Evolutionary conservation across 2,888 invertebrate species (phyloP).

Genomic region (Aporophyla nigra): DNA sequence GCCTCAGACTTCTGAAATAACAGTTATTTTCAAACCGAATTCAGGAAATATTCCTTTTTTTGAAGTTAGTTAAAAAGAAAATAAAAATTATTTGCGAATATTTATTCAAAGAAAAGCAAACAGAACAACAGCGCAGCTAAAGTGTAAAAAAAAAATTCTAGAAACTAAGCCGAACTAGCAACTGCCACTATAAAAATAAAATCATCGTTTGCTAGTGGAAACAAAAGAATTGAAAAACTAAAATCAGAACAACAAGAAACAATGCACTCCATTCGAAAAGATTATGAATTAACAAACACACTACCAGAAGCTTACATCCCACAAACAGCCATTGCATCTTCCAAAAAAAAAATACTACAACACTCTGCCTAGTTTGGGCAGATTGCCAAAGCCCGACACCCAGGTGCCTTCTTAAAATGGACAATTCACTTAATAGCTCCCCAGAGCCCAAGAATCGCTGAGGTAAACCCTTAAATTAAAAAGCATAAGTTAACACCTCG

Average conservation of each 20-base stretch:
- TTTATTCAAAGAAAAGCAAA: neutral
- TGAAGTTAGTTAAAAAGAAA: too few relatives aligned
- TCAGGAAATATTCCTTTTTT: too few relatives aligned
- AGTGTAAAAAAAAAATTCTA: neutral
- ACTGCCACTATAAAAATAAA: neutral
- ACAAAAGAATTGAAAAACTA: constrained; percentile 10
- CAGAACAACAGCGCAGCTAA: neutral
- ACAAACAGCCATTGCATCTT: constrained; percentile 27
- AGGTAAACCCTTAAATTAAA: constrained; percentile 66
- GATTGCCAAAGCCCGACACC: constrained; percentile 67
- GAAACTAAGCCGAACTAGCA: neutral
- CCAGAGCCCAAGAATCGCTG: constrained; percentile 43
- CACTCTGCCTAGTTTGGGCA: constrained; percentile 63
- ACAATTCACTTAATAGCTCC: constrained; percentile 56
- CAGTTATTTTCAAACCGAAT: too few relatives aligned
- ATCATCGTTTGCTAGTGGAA: neutral
- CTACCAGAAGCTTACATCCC: constrained; percentile 24
- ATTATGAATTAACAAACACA: constrained; percentile 37
- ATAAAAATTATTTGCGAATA: too few relatives aligned
- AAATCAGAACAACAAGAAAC: neutral
- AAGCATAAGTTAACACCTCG: constrained; percentile 63
- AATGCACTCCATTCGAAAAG: constrained; percentile 11
- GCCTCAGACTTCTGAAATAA: too few relatives aligned
- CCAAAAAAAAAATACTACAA: constrained; percentile 48
- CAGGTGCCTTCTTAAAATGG: constrained; percentile 72